Conservation (phyloP, 1,140 invertebrate species). For the Penaeus japonicus region DNA sequence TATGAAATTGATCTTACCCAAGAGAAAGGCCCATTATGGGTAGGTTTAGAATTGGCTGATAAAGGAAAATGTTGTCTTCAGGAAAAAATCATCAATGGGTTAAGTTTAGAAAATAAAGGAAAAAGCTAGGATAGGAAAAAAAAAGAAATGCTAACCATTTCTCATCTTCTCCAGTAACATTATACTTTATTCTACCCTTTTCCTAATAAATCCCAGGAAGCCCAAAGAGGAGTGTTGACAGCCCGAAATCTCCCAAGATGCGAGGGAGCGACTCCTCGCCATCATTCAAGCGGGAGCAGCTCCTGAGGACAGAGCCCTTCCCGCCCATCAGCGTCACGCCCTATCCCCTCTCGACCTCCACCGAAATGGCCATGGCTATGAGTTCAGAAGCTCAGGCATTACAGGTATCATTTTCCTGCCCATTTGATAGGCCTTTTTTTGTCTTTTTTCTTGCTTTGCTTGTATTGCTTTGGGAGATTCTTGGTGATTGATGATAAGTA, state of each 20-base stretch:
- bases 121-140: background rate
- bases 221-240: constrained; percentile 56
- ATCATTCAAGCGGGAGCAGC: constrained; percentile 42
- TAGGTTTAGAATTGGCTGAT: no score
- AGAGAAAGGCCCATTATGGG: no score
- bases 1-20: no score
- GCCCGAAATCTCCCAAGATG: constrained; percentile 53
- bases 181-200: background rate
- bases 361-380: constrained; percentile 60
- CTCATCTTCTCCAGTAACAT: background rate
- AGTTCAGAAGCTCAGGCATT: constrained; percentile 76
- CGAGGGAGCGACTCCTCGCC: constrained; percentile 47
- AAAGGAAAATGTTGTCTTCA: no score
- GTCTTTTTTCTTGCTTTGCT: background rate
- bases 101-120: no score
- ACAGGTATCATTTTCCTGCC: constrained; percentile 68
- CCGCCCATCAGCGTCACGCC: constrained; percentile 58
- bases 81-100: no score
- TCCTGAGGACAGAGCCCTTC: constrained; percentile 40
- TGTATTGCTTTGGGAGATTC: background rate
- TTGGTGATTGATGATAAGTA: background rate
- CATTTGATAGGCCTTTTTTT: background rate
- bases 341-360: constrained; percentile 59
- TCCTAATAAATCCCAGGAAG: constrained; percentile 35
- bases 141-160: background rate